Conservation (phyloP, 2,797 vertebrate species). For the Danio choprae region DNA sequence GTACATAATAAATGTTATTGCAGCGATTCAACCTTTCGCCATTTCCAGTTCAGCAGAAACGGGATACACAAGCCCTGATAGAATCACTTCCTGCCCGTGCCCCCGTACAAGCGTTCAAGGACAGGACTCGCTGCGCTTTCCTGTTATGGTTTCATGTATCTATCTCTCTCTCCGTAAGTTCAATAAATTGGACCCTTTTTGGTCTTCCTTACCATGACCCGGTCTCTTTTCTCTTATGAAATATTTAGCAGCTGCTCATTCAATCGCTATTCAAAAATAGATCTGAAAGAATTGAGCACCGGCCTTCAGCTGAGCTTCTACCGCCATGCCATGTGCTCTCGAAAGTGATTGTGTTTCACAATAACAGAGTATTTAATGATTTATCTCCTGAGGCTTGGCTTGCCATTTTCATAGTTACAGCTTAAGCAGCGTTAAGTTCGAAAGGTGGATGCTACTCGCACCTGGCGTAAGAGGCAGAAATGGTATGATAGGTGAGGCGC, state of each 20-base stretch:
- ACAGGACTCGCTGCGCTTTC: constrained; percentile 58
- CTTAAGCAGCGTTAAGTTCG: constrained; percentile 22
- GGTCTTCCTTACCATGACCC: constrained; percentile 61
- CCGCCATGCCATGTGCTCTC: constrained; percentile 42
- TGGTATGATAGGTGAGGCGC: constrained; percentile 8
- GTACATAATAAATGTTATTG: constrained; percentile 52
- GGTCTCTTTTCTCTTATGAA: constrained; percentile 61
- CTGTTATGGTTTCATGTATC: constrained; percentile 68
- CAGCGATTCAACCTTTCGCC: constrained; percentile 55
- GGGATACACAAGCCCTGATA: constrained; percentile 61
- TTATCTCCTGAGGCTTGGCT: constrained; percentile 49
- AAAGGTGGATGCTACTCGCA: constrained; percentile 40
- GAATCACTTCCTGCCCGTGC: constrained; percentile 51
- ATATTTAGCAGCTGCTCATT: constrained; percentile 67
- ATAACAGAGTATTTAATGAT: constrained; percentile 65
- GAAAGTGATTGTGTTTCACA: constrained; percentile 60
- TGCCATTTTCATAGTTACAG: constrained; percentile 34
- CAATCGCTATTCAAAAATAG: constrained; percentile 66
- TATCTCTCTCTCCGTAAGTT: constrained; percentile 55
- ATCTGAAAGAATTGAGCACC: constrained; percentile 57
- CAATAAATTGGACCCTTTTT: constrained; percentile 63
- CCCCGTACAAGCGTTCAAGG: constrained; percentile 56
- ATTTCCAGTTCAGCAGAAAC: constrained; percentile 65
- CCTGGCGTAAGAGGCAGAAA: constrained; percentile 33
- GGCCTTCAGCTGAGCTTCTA: constrained; percentile 55